Evolutionary conservation across 2,888 invertebrate genomes (phyloP), one percentile per base, ranked within the genome.

Genomic region (Aleiodes alternator): DNA sequence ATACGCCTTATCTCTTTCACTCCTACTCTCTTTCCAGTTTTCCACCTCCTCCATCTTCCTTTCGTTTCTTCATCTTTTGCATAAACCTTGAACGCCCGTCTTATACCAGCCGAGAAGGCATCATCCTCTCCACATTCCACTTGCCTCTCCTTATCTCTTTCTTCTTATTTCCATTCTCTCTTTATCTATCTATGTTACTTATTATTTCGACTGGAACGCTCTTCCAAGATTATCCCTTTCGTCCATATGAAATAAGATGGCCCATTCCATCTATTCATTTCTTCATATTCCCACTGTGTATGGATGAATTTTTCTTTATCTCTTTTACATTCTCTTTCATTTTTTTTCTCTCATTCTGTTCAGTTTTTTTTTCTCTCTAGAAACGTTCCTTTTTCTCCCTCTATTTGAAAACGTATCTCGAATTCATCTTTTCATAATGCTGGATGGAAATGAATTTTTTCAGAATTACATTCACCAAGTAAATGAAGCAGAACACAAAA

Each of bases 141-240:
- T 16, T 16, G 3, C 14, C 14, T 53, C 53, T 16, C 1, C 53
- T 12, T 51, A 3, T 14, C 51, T 53, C 16, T 16, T 53, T 53
- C 16, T 53, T 53, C 14, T 16, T 16, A 9, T 53, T 53, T 53
- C 14, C 16, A 8, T 53, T 53, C 16, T 53, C 14, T 12, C 29
- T 29, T 29, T 31, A 66, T 73, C 38, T 11, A 7, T 71, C 38
- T 6, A 34, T 69, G 34, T 53, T 48, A 29, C 55, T 34, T 61
- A 71, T 76, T 72, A 72, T 72, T 69, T 76, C 70, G 68, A 69
- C 68, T 70, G 70, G 55, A 70, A 56, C 51, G 43, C 72, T 51
- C 48, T 57, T 23, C 51, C 51, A 14, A 34, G 50, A 71, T 50
- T 69, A 43, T 66, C 61, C 59, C 69, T 68, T 69, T 61, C 70